Evolutionary conservation across 2,113 vertebrate species (phyloP), one percentile per base, ranked within the genome.

Genomic region (Hypanus sabinus): DNA sequence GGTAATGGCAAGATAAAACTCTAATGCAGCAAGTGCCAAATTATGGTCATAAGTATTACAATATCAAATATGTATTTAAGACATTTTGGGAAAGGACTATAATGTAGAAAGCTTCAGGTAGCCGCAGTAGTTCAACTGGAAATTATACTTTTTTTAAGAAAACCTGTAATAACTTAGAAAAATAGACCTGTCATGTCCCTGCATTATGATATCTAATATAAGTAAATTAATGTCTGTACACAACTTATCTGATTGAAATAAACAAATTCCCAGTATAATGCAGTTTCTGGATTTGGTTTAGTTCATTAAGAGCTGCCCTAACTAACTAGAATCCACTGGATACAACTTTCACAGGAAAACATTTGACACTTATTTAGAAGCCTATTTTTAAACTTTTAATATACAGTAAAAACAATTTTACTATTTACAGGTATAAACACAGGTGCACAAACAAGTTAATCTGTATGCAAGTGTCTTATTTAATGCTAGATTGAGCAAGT

Each of bases 391-490:
- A 85, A 57, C 30, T 75, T 91, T 93, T 93, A 93, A 93, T 93
- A 33, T 90, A 93, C 91, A 93, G 70, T 71, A 92, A 92, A 73
- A 90, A 90, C 55, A 88, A 55, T 38, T 92, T 92, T 92, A 92
- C 33, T 30, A n/a, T 93, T 27, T n/a, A 62, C 55, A 87, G 30
- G 65, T 88, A 88, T 62, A 62, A n/a, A 88, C 85, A 88, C 55
- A 65, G 14, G 33, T 33, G 65, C 85, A 88, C 85, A 90, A 65
- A 65, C 62, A 65, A 60, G 36, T 73, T 85, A 36, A 93, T 46
- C 24, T 93, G 36, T 93, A 93, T 93, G 91, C 70, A 93, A 93
- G 91, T 73, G 91, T 93, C 73, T 93, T 75, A 73, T 93, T 93
- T 93, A 93, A 93, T 93, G 91, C 70, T 55, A 24, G 70, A 73